Base-by-base conservation (phyloP, 2,797 vertebrate genomes). In the Scleropages formosus region DNA sequence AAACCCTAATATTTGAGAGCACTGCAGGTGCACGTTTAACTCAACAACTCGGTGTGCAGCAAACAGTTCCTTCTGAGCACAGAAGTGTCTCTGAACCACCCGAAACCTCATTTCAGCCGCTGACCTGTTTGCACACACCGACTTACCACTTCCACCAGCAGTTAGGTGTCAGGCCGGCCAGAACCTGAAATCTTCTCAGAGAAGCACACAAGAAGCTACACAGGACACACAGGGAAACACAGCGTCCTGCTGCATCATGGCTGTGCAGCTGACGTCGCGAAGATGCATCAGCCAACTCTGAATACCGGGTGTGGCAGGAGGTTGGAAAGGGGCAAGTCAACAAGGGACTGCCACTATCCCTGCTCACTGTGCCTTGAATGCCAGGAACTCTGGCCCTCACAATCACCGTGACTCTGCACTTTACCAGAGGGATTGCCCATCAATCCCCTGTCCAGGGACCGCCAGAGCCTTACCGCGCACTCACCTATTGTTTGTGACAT, bases 361-460 rank as follows among this genome's bases (percentile, higher is more conserved):
- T 15, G 18, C 18, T 26, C 16, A 56, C 11, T 56, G 53, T 56
- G 53, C 53, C 53, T 56, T 56, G 2, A 39, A 49, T 26, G 51
- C 18, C 26, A 16, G 18, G 47, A 6, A 8, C 61, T 4, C 8
- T 8, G 18, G 8, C 11, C 22, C 26, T 24, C 74, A 69, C n/a
- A 61, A 56, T 75, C 74, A 75, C 74, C 53, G 46, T 69, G 65
- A 75, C 74, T 75, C 6, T 16, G 62, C 61, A 53, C 16, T 51
- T 39, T 70, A 44, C 51, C 39, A 70, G 61, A 63, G 16, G 56
- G 18, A 16, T 24, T 10, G 49, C 75, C 66, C 49, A 18, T 22
- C 59, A 10, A 58, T 51, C 70, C 26, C 56, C 6, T 31, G 39
- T 31, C n/a, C 6, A 39, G 6, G 31, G 31, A 39, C 9, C 4